Conservation (phyloP, 2,888 invertebrate genomes). For the Leptinotarsa juncta region DNA sequence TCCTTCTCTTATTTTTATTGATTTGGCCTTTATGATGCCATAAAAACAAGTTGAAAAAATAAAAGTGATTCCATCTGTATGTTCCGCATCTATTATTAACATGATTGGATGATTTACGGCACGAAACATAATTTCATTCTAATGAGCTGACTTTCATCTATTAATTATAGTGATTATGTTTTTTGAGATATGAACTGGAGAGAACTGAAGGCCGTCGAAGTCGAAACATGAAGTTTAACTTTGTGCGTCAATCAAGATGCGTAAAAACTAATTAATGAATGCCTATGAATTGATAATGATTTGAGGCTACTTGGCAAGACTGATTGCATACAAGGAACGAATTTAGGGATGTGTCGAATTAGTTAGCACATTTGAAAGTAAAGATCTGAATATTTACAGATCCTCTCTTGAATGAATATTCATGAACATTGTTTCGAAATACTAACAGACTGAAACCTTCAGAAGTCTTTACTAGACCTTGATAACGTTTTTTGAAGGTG, state of each 20-base stretch:
- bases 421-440: background rate
- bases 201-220: background rate
- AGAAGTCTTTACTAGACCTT: no score
- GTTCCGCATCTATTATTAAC: slow-evolving; percentile 5
- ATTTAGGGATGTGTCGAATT: background rate
- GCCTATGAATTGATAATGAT: background rate
- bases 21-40: background rate
- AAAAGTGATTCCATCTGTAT: background rate
- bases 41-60: slow-evolving; percentile 5
- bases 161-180: slow-evolving; percentile 2
- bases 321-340: background rate
- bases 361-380: background rate
- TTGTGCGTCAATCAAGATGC: slow-evolving; percentile 7
- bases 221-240: slow-evolving; percentile 8
- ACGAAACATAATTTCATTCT: background rate
- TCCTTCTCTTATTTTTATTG: background rate
- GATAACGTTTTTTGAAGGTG: no score
- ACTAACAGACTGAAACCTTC: background rate
- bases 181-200: background rate
- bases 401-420: background rate
- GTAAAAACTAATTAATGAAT: background rate
- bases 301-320: background rate
- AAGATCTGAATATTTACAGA: background rate
- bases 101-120: slow-evolving; percentile 8
- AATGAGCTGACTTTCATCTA: slow-evolving; percentile 12